A percentile compares a stretch with the other conserved stretches of the same genome.
phyloP scores from a whole-genome alignment of 2,113 vertebrate genomes.

The Hypocryptadius cinnamomeus region DNA sequence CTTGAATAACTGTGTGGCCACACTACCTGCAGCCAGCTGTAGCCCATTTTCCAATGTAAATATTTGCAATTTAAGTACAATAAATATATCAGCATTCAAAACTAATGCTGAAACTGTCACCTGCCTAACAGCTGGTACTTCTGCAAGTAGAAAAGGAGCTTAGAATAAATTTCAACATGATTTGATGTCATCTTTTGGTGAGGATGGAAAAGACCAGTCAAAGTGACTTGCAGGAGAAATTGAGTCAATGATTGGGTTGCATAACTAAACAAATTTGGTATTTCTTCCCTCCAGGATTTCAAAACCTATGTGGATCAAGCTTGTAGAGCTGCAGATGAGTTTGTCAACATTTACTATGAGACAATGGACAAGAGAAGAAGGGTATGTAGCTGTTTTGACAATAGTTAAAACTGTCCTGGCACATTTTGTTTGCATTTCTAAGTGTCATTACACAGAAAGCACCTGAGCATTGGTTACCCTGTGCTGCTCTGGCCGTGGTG shows the following conservation, averaged over 20 bases:
- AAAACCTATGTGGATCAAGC: slow-evolving; percentile 91
- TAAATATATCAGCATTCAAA: background rate
- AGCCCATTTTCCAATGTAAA: background rate
- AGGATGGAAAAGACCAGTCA: background rate
- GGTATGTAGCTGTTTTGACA: slow-evolving; percentile 62
- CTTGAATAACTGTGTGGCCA: background rate
- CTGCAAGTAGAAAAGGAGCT: background rate
- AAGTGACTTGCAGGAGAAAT: background rate
- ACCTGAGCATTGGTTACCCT: background rate
- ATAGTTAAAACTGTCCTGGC: background rate
- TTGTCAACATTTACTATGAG: slow-evolving; percentile 95
- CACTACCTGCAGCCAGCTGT: background rate
- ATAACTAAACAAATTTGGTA: background rate
- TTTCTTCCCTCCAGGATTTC: slow-evolving; percentile 75
- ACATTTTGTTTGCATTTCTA: background rate
- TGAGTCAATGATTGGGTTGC: background rate
- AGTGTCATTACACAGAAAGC: background rate
- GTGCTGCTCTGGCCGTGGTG: fast-evolving
- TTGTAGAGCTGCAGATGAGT: slow-evolving; percentile 93
- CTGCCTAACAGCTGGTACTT: background rate
- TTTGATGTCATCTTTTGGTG: background rate
- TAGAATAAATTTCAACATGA: background rate
- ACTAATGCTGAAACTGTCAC: background rate
- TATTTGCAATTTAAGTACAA: background rate
- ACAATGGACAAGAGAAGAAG: slow-evolving; percentile 96